Percentiles rank a stretch among this genome's conserved stretches.
These are phyloP conservation scores for Chaetodon trifascialis DNA, from an alignment of 2,113 vertebrate genomes.

Conservation along the genomic window DNA sequence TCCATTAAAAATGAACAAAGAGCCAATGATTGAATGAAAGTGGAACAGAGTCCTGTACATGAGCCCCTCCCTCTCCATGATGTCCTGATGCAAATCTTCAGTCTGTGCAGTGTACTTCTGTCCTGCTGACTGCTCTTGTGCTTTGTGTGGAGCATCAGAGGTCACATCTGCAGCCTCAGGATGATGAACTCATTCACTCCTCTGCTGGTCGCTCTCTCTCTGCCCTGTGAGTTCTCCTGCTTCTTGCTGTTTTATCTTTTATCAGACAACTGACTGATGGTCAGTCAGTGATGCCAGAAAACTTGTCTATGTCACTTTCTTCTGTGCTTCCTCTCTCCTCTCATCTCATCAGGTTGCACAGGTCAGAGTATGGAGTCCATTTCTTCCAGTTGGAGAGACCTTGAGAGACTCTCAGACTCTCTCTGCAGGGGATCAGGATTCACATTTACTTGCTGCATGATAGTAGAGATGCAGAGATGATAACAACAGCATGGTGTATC, in stretches of 20 bases:
- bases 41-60: neutral
- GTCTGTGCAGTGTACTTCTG: neutral
- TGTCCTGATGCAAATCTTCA: neutral
- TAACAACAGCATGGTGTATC: neutral
- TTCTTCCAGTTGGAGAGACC: constrained; percentile 46
- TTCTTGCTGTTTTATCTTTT: too few species aligned
- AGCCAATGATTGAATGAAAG: neutral
- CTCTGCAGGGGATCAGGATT: constrained; percentile 58
- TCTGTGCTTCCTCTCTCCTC: neutral
- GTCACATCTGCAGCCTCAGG: constrained; percentile 1
- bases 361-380: constrained; percentile 60
- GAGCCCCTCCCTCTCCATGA: neutral
- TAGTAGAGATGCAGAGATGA: constrained; percentile 38
- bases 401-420: constrained; percentile 59
- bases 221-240: too few species aligned
- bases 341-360: constrained; percentile 36
- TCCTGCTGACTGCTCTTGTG: neutral
- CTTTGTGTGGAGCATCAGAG: neutral
- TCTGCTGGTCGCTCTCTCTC: too few species aligned
- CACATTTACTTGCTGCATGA: neutral
- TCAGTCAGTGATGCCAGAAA: too few species aligned
- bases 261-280: too few species aligned
- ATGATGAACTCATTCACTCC: constrained; percentile 27
- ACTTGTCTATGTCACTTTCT: too few species aligned
- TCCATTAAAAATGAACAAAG: neutral